Evolutionary conservation across 2,113 vertebrate species (phyloP).

Genomic region (Sminthopsis crassicaudata): DNA sequence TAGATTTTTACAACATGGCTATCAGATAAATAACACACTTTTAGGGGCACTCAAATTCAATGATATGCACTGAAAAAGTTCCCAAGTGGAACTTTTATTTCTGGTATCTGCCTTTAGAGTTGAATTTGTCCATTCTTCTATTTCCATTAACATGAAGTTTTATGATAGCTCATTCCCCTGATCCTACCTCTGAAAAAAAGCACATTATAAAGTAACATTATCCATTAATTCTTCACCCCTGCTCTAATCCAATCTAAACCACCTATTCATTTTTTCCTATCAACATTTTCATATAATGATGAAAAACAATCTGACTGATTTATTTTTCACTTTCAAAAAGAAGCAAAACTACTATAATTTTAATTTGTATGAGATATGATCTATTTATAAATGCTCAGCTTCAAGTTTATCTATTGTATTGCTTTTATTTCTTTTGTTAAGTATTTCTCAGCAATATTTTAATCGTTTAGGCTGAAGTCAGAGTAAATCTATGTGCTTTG

Average conservation of each 20-base stretch:
- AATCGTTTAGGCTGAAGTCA: neutral
- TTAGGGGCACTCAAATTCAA: constrained; percentile 5
- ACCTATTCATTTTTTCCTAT: constrained; percentile 52
- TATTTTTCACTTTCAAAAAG: constrained; percentile 13
- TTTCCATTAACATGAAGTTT: constrained; percentile 40
- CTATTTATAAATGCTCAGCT: neutral
- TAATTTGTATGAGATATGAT: constrained; percentile 29
- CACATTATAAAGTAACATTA: neutral
- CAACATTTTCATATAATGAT: constrained; percentile 27
- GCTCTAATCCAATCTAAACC: constrained; percentile 49
- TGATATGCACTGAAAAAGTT: constrained; percentile 49
- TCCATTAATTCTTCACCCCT: neutral
- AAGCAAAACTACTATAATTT: constrained; percentile 53
- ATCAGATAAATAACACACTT: neutral
- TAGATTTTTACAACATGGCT: constrained; percentile 6
- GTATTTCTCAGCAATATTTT: neutral
- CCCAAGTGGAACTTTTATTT: constrained; percentile 33
- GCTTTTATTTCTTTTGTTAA: neutral
- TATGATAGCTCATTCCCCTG: constrained; percentile 30
- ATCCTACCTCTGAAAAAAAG: constrained; percentile 34
- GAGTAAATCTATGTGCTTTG: neutral
- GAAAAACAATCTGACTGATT: constrained; percentile 47
- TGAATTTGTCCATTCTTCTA: constrained; percentile 47
- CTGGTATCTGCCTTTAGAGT: constrained; percentile 40
- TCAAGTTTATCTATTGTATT: neutral